These are phyloP conservation scores for Acipenser oxyrinchus DNA, from an alignment of 2,797 vertebrate species.

Conservation along the genomic window DNA sequence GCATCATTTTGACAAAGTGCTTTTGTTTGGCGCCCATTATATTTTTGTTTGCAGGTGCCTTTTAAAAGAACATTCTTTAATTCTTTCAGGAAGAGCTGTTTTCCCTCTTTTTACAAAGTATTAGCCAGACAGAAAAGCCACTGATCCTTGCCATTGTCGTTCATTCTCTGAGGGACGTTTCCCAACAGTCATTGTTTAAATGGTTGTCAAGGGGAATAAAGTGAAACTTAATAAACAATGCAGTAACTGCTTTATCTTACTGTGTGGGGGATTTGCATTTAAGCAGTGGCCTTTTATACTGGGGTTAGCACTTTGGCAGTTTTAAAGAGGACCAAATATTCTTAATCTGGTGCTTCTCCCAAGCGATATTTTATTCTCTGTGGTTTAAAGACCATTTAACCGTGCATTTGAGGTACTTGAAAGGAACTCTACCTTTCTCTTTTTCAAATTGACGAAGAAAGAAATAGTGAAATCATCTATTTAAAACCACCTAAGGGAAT, in stretches of 20 bases:
- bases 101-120: conserved; percentile 75
- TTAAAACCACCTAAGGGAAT: conserved; percentile 62
- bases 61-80: conserved; percentile 71
- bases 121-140: conserved; percentile 77
- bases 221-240: conserved; percentile 88
- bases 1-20: conserved; percentile 68
- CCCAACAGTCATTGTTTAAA: conserved; percentile 93
- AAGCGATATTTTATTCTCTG: conserved; percentile 39
- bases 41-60: conserved; percentile 87
- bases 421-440: conserved; percentile 41
- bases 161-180: conserved; percentile 79
- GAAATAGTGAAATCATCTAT: conserved; percentile 49
- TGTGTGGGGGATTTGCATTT: conserved; percentile 74
- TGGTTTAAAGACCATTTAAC: conserved; percentile 48
- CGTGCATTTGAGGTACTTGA: conserved; percentile 53
- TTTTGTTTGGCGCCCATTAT: conserved; percentile 62
- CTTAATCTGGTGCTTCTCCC: conserved; percentile 56
- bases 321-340: conserved; percentile 37
- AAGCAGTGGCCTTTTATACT: conserved; percentile 58
- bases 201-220: conserved; percentile 95
- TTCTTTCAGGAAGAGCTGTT: conserved; percentile 92
- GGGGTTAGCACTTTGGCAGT: conserved; percentile 53
- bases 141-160: conserved; percentile 81
- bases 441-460: conserved; percentile 52
- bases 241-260: conserved; percentile 78